Conservation (phyloP, 1,140 invertebrate species). For the Neotoxoptera formosana region DNA sequence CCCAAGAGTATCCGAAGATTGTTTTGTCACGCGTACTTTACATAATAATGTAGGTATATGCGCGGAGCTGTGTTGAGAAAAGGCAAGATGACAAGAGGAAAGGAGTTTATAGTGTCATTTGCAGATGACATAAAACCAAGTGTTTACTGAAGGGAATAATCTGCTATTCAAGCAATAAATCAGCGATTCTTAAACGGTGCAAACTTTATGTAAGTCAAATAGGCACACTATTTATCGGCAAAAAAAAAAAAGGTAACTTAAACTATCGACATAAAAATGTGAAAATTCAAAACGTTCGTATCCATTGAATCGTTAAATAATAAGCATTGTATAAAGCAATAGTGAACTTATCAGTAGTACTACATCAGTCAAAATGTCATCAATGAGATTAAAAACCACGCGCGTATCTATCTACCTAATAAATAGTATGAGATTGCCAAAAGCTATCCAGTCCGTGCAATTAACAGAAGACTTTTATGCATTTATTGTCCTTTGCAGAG, state of each 20-base stretch:
- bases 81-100: conserved; percentile 5
- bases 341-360: not conserved
- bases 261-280: not conserved
- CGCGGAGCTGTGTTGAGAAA: not conserved
- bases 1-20: not conserved
- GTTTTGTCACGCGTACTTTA: conserved; percentile 35
- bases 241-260: not conserved
- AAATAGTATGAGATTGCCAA: not conserved
- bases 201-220: not conserved
- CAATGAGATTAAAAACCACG: not conserved
- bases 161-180: conserved; percentile 12
- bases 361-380: not conserved
- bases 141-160: not conserved
- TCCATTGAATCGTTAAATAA: not conserved
- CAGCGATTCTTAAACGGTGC: conserved; percentile 25
- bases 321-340: not conserved
- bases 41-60: not conserved
- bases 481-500: not conserved
- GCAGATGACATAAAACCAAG: conserved; percentile 31
- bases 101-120: conserved; percentile 31
- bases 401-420: not conserved
- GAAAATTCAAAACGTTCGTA: not conserved
- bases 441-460: not conserved
- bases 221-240: not conserved
- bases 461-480: not conserved